A percentile compares a stretch with the other conserved stretches of the same genome.
Evolutionary conservation across 2,888 invertebrate species (phyloP).

Genomic region (Tenthredo livida): DNA sequence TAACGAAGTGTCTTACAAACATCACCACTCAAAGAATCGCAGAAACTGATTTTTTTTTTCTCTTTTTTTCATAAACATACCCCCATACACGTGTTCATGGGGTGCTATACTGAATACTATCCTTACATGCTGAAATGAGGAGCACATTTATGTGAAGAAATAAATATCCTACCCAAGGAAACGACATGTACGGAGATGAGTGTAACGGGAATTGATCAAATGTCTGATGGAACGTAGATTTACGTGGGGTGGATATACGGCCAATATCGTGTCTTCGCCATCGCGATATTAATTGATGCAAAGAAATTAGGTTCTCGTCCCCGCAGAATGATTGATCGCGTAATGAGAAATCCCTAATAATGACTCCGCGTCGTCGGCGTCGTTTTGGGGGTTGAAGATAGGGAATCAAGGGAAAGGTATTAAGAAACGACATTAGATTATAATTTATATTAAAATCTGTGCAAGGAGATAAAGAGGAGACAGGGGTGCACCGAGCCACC

Average conservation of each 20-base stretch:
- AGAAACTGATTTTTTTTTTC: not conserved
- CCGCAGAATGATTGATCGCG: conserved; percentile 75
- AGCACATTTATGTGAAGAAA: not conserved
- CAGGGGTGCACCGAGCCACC: conserved; percentile 56
- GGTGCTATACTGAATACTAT: not conserved
- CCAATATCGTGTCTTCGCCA: conserved; percentile 53
- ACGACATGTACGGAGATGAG: not conserved
- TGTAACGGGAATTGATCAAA: not conserved
- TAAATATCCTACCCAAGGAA: not conserved
- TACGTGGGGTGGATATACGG: not conserved
- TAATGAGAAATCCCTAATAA: conserved; percentile 77
- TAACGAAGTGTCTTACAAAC: conserved; percentile 44
- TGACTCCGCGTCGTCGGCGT: conserved; percentile 68
- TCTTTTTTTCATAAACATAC: not conserved
- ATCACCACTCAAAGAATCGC: conserved; percentile 10
- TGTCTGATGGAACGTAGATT: not conserved
- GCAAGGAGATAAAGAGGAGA: conserved; percentile 75
- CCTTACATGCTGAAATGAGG: not conserved
- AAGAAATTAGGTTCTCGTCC: conserved; percentile 74
- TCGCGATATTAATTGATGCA: conserved; percentile 74
- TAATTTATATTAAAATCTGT: conserved; percentile 78
- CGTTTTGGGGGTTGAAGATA: conserved; percentile 56
- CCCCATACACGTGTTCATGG: not conserved
- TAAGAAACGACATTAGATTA: conserved; percentile 78
- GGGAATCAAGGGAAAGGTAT: conserved; percentile 69